Base-by-base conservation (phyloP, 2,888 invertebrate species). In the Microctonus hyperodae region DNA sequence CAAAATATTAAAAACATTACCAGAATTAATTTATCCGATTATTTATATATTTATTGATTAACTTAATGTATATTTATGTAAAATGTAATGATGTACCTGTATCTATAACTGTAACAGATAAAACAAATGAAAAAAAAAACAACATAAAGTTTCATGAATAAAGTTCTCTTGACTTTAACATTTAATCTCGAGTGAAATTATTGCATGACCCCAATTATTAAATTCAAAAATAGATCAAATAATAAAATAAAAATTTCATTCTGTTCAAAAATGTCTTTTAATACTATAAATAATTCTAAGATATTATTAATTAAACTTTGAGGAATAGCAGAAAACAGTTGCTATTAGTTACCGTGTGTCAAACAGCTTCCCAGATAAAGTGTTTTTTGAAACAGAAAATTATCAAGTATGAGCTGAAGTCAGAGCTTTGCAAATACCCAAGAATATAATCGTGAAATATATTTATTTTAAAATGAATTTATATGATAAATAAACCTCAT, bases 81-180 rank as follows among this genome's bases (percentile, higher is more conserved):
- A 51, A 23, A 51, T 51, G 22, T 51, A 22, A 51, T 51, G 20
- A 51, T 25, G 51, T 51, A 51, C 51, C 51, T 51, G 51, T 51
- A 51, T 25, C 25, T 13, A 51, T 51, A 25, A 16, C 2, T 25
- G 25, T 51, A 51, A 25, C n/a, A 11, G 51, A 51, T 23, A 11
- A 22, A 25, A 23, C 22, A 51, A 16, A 44, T 1, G 4, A 28
- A 5, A 28, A 28, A 3, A 28, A 28, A 5, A 28, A 7, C 28
- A 28, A 28, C 7, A 28, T 5, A 5, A 28, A 28, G n/a, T n/a
- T n/a, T n/a, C n/a, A n/a, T n/a, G n/a, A n/a, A n/a, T n/a, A n/a
- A n/a, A n/a, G n/a, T n/a, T n/a, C n/a, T n/a, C n/a, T n/a, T n/a
- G n/a, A n/a, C n/a, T n/a, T n/a, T n/a, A n/a, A n/a, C n/a, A n/a